Conservation (phyloP, 2,888 invertebrate genomes). For the Conistra vaccinii region DNA sequence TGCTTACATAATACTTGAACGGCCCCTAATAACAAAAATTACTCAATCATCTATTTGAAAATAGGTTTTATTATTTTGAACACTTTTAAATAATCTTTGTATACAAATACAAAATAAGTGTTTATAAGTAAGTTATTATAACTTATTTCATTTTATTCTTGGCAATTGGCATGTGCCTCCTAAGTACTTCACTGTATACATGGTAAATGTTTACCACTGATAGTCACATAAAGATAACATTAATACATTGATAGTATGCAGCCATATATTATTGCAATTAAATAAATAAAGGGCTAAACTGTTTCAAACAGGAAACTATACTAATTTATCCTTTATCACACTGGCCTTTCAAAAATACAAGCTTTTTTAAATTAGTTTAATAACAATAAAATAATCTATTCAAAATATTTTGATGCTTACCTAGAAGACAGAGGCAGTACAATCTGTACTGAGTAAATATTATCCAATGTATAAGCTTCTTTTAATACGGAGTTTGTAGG, state of each 20-base stretch:
- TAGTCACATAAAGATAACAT: constrained; percentile 30
- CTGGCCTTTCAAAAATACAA: neutral
- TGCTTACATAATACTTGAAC: no score
- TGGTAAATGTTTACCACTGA: constrained; percentile 13
- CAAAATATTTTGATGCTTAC: constrained; percentile 70
- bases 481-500: constrained; percentile 92
- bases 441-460: constrained; percentile 92
- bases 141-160: constrained; percentile 15
- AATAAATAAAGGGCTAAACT: constrained; percentile 1
- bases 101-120: neutral
- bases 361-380: neutral
- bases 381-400: neutral
- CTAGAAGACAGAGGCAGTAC: constrained; percentile 89
- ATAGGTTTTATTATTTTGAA: neutral
- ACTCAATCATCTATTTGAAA: neutral
- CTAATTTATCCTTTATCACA: neutral
- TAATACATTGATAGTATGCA: constrained; percentile 13
- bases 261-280: neutral
- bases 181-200: constrained; percentile 7
- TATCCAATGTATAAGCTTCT: constrained; percentile 93
- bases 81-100: neutral
- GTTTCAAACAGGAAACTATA: constrained; percentile 6
- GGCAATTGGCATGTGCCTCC: constrained; percentile 33
- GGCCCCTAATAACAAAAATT: no score
- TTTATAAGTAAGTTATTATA: neutral